phyloP scores from a whole-genome alignment of 2,888 invertebrate species.

The Campaea margaritaria region DNA sequence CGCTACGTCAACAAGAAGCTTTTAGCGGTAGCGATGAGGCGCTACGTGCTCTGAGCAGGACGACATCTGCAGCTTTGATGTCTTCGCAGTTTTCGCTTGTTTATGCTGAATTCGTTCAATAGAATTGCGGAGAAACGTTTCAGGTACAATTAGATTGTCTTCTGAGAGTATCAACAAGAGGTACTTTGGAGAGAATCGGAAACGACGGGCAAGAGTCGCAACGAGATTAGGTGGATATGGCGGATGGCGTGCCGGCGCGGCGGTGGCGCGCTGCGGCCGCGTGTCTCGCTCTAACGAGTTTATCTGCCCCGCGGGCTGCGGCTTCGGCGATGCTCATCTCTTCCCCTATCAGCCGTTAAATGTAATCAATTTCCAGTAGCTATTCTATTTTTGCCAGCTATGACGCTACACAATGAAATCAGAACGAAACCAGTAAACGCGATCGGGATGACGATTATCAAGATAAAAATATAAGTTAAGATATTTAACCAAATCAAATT shows the following conservation, averaged over 20 bases:
- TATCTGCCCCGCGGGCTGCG: conserved; percentile 83
- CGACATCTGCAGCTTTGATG: conserved; percentile 63
- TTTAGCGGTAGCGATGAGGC: conserved; percentile 73
- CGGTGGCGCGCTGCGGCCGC: conserved; percentile 58
- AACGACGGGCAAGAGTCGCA: conserved; percentile 75
- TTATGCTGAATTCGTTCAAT: conserved; percentile 50
- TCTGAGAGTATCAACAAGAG: conserved; percentile 67
- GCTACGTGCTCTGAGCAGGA: conserved; percentile 68
- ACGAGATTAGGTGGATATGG: conserved; percentile 78
- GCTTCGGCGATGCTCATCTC: conserved; percentile 70
- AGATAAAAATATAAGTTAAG: background rate
- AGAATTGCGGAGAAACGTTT: conserved; percentile 69
- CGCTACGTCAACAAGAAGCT: conserved; percentile 84
- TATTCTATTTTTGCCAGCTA: conserved; percentile 22
- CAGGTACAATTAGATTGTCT: conserved; percentile 76
- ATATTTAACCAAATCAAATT: too few relatives aligned
- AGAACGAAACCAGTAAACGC: background rate
- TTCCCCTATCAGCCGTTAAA: conserved; percentile 70
- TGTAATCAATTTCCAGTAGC: conserved; percentile 64
- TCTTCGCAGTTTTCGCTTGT: conserved; percentile 59
- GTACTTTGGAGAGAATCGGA: conserved; percentile 78
- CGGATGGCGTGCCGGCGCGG: conserved; percentile 49
- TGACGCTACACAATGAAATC: conserved; percentile 9
- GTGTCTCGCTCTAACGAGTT: conserved; percentile 82
- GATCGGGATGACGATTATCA: background rate